Evolutionary conservation across 2,888 invertebrate species (phyloP).

Genomic region (Drosophila austrosaltans): DNA sequence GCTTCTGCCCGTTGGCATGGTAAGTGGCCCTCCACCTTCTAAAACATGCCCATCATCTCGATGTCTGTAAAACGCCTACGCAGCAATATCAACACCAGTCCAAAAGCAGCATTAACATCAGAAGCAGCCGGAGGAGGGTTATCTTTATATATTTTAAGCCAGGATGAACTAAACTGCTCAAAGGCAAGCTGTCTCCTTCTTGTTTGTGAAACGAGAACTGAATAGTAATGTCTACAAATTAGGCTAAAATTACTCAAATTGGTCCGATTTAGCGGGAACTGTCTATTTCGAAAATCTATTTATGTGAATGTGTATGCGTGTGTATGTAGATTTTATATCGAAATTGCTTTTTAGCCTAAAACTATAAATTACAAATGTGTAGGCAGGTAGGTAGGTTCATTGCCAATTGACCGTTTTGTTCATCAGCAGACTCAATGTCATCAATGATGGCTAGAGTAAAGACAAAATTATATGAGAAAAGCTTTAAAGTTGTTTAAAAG

Average conservation of each 20-base stretch:
- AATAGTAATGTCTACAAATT: slow-evolving; percentile 71
- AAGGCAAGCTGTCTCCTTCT: slow-evolving; percentile 17
- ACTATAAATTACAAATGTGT: slow-evolving; percentile 37
- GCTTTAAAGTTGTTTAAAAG: background rate
- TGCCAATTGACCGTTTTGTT: slow-evolving; percentile 16
- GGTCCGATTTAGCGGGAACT: slow-evolving; percentile 38
- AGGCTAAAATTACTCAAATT: slow-evolving; percentile 67
- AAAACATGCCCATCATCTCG: background rate
- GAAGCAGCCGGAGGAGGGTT: background rate
- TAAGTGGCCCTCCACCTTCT: slow-evolving; percentile 48
- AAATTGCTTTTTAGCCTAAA: slow-evolving; percentile 32
- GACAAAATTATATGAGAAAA: background rate
- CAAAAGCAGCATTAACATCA: background rate
- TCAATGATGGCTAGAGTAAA: slow-evolving; percentile 12
- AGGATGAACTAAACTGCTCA: slow-evolving; percentile 36
- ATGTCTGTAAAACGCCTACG: slow-evolving; percentile 28
- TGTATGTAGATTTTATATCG: slow-evolving; percentile 47
- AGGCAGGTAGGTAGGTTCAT: slow-evolving; percentile 19
- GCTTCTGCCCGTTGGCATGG: slow-evolving; percentile 39
- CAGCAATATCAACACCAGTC: slow-evolving; percentile 3
- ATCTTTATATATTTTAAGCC: slow-evolving; percentile 66
- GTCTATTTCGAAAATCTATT: slow-evolving; percentile 23
- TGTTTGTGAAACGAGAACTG: slow-evolving; percentile 52
- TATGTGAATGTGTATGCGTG: slow-evolving; percentile 15
- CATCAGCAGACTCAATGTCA: slow-evolving; percentile 40